Evolutionary conservation across 2,113 vertebrate species (phyloP).

Genomic region (Bagarius yarrelli): DNA sequence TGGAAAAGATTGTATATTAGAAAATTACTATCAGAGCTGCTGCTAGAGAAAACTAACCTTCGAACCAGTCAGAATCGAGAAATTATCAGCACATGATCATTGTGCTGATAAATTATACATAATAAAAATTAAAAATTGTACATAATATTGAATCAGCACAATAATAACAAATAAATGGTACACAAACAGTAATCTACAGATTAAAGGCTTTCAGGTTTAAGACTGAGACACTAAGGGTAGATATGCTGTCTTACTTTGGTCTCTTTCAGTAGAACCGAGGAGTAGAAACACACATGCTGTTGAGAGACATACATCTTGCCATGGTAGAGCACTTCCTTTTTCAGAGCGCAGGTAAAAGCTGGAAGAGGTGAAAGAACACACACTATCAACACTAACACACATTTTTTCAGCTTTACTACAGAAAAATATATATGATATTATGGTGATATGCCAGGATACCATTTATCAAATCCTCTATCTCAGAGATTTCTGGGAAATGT

Average conservation of each 20-base stretch:
- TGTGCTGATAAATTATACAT: no score
- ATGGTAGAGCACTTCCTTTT: constrained; percentile 78
- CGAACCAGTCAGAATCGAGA: no score
- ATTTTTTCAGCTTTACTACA: not conserved
- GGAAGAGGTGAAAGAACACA: constrained; percentile 29
- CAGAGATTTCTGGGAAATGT: constrained; percentile 71
- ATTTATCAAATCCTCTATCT: constrained; percentile 63
- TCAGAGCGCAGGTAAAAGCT: constrained; percentile 79
- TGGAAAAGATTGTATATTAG: no score
- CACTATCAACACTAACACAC: not conserved
- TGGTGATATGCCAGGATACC: constrained; percentile 53
- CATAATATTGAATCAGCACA: not conserved
- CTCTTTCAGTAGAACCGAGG: constrained; percentile 77
- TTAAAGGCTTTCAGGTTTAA: not conserved
- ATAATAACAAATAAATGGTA: not conserved
- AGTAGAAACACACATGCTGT: constrained; percentile 74
- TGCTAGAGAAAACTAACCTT: no score
- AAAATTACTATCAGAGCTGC: no score
- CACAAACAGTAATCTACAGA: not conserved
- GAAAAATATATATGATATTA: not conserved
- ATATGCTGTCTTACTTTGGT: constrained; percentile 72
- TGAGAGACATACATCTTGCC: constrained; percentile 77
- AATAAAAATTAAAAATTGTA: no score
- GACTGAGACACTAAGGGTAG: not conserved
- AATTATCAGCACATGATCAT: not conserved